These are phyloP conservation scores for Arnoldichthys spilopterus DNA, from an alignment of 2,797 vertebrate species.

Conservation along the genomic window DNA sequence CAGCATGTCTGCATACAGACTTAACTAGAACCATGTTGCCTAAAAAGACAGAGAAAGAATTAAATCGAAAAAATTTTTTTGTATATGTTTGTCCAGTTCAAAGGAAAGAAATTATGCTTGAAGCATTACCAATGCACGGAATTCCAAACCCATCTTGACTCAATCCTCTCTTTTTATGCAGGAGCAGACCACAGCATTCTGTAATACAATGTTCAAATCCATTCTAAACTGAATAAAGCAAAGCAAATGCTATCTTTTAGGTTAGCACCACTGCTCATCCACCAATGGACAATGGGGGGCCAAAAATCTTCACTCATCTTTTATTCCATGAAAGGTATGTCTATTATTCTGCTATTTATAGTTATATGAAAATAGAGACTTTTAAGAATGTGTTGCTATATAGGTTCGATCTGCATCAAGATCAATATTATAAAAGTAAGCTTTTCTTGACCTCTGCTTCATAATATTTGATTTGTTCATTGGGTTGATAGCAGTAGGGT, in stretches of 20 bases:
- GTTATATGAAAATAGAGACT: too few relatives aligned
- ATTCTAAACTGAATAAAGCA: neutral
- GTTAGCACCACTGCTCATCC: neutral
- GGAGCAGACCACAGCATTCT: neutral
- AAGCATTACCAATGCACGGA: neutral
- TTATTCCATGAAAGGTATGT: neutral
- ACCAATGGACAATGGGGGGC: neutral
- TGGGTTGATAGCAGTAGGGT: too few relatives aligned
- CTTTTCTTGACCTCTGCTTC: neutral
- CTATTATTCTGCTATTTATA: neutral
- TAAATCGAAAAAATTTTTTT: neutral
- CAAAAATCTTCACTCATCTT: neutral
- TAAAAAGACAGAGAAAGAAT: neutral
- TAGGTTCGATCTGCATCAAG: neutral
- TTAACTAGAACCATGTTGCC: neutral
- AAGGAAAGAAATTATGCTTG: neutral
- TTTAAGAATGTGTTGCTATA: too few relatives aligned
- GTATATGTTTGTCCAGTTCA: neutral
- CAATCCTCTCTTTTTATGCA: neutral
- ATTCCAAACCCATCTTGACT: slow-evolving; percentile 4
- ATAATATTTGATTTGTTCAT: too few relatives aligned
- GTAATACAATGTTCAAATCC: neutral
- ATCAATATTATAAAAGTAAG: neutral
- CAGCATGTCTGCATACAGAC: neutral
- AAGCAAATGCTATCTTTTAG: neutral